Percentiles rank a stretch among this genome's conserved stretches.
phyloP scores from a whole-genome alignment of 2,888 invertebrate genomes.

The Crioceris asparagi region DNA sequence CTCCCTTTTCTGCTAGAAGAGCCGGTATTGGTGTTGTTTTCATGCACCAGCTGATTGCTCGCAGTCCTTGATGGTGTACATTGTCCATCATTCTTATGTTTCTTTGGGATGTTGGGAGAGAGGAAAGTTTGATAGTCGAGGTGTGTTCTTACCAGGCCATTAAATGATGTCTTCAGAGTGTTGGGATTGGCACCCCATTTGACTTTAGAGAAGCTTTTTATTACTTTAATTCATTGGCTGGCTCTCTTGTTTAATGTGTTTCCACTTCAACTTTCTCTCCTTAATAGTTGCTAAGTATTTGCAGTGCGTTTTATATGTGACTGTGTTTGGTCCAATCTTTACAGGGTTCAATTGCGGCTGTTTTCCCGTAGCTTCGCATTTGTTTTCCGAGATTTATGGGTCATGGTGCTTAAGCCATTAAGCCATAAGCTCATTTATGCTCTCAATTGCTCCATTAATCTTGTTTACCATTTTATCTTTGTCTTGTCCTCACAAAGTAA shows the following conservation, averaged over 20 bases:
- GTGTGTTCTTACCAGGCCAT: constrained; percentile 9
- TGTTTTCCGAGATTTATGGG: constrained; percentile 4
- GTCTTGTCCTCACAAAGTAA: background rate
- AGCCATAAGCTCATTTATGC: background rate
- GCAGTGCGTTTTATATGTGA: background rate
- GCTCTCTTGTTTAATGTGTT: constrained; percentile 6
- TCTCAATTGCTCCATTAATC: constrained; percentile 5
- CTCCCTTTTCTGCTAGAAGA: background rate
- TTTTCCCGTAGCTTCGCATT: constrained; percentile 8
- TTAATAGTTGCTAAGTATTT: constrained; percentile 12
- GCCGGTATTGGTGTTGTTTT: constrained; percentile 3
- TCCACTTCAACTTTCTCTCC: constrained; percentile 9
- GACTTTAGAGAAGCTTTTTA: constrained; percentile 7
- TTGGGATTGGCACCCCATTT: too few species aligned
- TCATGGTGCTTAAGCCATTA: constrained; percentile 9
- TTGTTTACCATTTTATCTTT: background rate
- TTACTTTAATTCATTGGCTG: constrained; percentile 9
- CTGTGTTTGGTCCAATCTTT: background rate
- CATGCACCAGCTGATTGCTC: constrained; percentile 3
- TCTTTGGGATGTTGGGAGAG: constrained; percentile 4
- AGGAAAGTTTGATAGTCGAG: constrained; percentile 8
- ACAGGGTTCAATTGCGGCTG: background rate
- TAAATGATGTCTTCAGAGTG: too few species aligned
- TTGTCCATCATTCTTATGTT: constrained; percentile 4
- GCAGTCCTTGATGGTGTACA: constrained; percentile 4